These are phyloP conservation scores for Helostoma temminkii DNA, from an alignment of 2,797 vertebrate species.

Conservation along the genomic window DNA sequence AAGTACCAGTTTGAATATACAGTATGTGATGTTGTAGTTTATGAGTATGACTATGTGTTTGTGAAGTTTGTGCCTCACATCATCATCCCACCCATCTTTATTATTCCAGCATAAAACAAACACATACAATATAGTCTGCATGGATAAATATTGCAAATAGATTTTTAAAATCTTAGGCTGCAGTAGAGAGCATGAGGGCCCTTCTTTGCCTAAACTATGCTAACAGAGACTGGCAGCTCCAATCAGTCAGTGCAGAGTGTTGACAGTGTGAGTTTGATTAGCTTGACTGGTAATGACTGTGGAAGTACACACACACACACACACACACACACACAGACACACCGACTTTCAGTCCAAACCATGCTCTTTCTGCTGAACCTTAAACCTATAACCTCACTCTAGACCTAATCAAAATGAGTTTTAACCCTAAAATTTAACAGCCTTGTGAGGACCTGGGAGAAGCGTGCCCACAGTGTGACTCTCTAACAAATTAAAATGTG, in stretches of 20 bases:
- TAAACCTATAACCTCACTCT: not conserved
- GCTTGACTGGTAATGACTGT: constrained; percentile 49
- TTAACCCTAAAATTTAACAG: not conserved
- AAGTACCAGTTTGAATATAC: not conserved
- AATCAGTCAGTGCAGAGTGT: constrained; percentile 59
- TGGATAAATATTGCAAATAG: constrained; percentile 4
- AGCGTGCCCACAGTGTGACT: not conserved
- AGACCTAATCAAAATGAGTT: not conserved
- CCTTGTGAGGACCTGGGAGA: not conserved
- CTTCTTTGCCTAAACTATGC: constrained; percentile 17
- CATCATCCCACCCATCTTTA: not conserved
- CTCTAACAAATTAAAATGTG: no score
- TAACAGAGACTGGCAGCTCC: constrained; percentile 53
- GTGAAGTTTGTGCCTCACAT: no score
- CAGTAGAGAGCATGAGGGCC: constrained; percentile 1
- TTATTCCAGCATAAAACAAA: no score
- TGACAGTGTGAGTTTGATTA: constrained; percentile 73
- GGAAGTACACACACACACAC: constrained; percentile 29
- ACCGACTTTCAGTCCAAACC: not conserved
- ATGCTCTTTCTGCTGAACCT: not conserved
- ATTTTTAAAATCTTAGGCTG: constrained; percentile 5
- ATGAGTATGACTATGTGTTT: no score
- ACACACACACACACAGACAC: constrained; percentile 15
- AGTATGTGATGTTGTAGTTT: no score
- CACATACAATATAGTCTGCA: not conserved